These are phyloP conservation scores for Elgaria multicarinata DNA, from an alignment of 2,113 vertebrate genomes.

Conservation along the genomic window DNA sequence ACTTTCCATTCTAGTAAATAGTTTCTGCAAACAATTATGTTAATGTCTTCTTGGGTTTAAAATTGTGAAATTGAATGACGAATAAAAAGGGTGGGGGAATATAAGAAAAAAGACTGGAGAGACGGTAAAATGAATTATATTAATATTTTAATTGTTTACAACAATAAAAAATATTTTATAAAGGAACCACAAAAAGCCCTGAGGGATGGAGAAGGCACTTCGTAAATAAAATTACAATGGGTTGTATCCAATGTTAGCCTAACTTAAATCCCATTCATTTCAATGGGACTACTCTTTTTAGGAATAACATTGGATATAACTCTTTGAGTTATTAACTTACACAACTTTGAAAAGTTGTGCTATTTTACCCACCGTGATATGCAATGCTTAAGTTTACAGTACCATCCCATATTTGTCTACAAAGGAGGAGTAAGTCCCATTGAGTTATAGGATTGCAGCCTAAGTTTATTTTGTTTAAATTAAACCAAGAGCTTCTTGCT, in stretches of 20 bases:
- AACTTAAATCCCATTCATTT: too few relatives aligned
- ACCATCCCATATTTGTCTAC: too few relatives aligned
- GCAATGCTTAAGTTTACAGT: background rate
- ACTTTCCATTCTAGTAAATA: background rate
- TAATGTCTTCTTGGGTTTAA: background rate
- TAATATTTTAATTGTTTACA: background rate
- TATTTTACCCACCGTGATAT: background rate
- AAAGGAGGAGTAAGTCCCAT: too few relatives aligned
- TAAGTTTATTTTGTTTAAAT: background rate
- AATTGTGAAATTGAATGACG: background rate
- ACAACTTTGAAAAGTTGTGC: background rate
- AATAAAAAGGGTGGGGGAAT: background rate
- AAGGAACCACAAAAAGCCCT: constrained; percentile 3
- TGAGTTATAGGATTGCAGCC: background rate
- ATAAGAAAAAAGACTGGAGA: background rate
- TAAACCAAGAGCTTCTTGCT: background rate
- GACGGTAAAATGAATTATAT: background rate
- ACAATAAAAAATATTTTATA: background rate
- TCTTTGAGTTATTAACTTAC: background rate
- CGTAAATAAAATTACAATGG: constrained; percentile 18
- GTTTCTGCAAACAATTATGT: background rate
- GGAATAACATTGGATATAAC: background rate
- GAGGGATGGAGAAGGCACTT: background rate
- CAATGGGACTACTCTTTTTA: too few relatives aligned
- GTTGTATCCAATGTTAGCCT: too few relatives aligned